Evolutionary conservation across 2,797 vertebrate species (phyloP).

Genomic region (Notamacropus eugenii): DNA sequence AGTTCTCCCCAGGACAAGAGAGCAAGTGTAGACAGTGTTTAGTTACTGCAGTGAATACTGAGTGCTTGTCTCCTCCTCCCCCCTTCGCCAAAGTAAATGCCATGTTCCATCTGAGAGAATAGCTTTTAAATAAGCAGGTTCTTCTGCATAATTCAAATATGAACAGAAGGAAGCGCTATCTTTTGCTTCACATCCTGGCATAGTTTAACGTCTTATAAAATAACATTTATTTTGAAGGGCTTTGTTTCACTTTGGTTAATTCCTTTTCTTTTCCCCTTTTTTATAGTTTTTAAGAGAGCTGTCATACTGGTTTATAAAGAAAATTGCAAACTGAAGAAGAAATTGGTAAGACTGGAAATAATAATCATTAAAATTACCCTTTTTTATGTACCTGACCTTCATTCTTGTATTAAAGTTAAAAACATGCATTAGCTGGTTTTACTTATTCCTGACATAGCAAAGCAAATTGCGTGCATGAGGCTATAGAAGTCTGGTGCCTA

Average conservation of each 20-base stretch:
- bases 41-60: neutral
- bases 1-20: neutral
- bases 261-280: constrained; percentile 51
- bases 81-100: neutral
- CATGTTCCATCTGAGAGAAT: neutral
- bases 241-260: constrained; percentile 28
- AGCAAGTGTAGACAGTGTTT: neutral
- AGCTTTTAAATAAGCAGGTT: constrained; percentile 17
- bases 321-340: constrained; percentile 97
- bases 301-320: constrained; percentile 97
- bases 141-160: neutral
- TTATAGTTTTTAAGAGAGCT: constrained; percentile 96
- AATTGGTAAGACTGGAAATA: constrained; percentile 88
- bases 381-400: neutral
- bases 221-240: neutral
- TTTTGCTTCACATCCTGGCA: neutral
- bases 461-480: neutral
- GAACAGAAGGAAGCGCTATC: neutral
- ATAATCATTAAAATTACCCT: constrained; percentile 2
- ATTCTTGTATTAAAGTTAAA: too few relatives aligned
- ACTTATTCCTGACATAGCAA: neutral
- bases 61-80: neutral
- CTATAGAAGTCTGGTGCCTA: neutral
- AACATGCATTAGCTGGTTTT: too few relatives aligned
- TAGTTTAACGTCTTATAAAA: neutral